Evolutionary conservation across 1,140 invertebrate species (phyloP).

Genomic region (Philopotamus ludificatus): DNA sequence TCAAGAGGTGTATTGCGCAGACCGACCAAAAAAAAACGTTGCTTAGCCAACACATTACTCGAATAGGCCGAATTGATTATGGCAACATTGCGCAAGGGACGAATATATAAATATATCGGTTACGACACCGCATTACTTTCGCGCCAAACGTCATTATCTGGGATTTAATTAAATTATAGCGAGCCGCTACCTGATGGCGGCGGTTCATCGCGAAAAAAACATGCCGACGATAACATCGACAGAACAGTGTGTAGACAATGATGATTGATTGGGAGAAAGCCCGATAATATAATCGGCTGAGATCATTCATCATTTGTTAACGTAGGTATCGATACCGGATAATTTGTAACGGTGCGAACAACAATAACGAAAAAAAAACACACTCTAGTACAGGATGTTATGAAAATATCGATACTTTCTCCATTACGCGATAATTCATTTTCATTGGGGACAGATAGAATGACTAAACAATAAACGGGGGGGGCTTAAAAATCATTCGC

Average conservation of each 20-base stretch:
- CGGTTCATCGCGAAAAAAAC: too few relatives aligned
- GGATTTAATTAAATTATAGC: not conserved
- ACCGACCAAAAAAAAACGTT: not conserved
- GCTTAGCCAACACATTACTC: not conserved
- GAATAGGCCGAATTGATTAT: not conserved
- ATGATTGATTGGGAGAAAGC: not conserved
- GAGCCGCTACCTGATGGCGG: too few relatives aligned
- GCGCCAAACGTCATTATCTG: not conserved
- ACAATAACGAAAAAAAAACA: not conserved
- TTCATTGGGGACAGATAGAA: constrained; percentile 2
- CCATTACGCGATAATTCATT: constrained; percentile 15
- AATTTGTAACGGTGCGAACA: not conserved
- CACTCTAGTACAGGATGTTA: not conserved
- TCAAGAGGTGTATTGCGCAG: not conserved
- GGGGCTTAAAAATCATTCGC: constrained; percentile 29
- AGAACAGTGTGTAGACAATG: not conserved
- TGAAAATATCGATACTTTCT: not conserved
- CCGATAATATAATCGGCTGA: not conserved
- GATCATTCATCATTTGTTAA: not conserved
- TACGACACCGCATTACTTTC: not conserved
- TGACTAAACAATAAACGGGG: constrained; percentile 28
- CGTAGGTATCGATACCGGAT: not conserved
- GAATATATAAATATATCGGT: not conserved
- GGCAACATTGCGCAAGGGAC: not conserved
- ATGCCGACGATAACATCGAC: too few relatives aligned